Evolutionary conservation across 1,140 invertebrate species (phyloP), one percentile per base, ranked within the genome.

Genomic region (Coptotermes formosanus): DNA sequence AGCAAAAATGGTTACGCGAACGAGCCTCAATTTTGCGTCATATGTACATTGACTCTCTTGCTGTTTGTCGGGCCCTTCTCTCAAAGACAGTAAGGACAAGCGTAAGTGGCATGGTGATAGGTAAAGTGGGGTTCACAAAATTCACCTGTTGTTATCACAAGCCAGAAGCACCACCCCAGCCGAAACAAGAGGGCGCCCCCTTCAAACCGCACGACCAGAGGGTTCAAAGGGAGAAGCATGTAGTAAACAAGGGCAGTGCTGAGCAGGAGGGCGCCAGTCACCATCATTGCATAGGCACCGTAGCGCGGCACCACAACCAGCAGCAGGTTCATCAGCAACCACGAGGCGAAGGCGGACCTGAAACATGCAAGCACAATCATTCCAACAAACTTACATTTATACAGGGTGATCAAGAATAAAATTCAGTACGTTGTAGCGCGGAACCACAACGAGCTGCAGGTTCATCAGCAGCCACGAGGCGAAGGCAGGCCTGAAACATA

Each of bases 81-180:
- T 38, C 38, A 38, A 48, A 9, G 9, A 48, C 45, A 16, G 2
- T 48, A 48, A 48, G 9, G 45, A 12, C 14, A 48, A 48, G 14
- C 45, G 11, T 48, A 12, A 9, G 45, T 48, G 14, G 45, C 45
- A 48, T 48, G 14, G 14, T 9, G 3, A 12, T 6, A 16, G 32
- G 75, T 12, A 3, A 81, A 81, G 21, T 81, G 75, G 21, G 32
- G 32, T 23, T 11, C 9, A 81, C 25, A 81, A 21, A 23, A 14
- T 4, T 91, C 91, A 97, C 98, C 98, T 89, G 97, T 95, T 69
- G 96, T 93, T 0, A 99, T 91, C 38, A 98, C 94, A 44, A 99
- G 92, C 96, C 97, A 99, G 91, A 96, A 99, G 91, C 97, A 97
- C 96, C 97, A 98, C 38, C 98, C 98, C 82, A 97, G 95, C 32